These are phyloP conservation scores for Synergus itoensis DNA, from an alignment of 2,888 invertebrate species.

Conservation along the genomic window DNA sequence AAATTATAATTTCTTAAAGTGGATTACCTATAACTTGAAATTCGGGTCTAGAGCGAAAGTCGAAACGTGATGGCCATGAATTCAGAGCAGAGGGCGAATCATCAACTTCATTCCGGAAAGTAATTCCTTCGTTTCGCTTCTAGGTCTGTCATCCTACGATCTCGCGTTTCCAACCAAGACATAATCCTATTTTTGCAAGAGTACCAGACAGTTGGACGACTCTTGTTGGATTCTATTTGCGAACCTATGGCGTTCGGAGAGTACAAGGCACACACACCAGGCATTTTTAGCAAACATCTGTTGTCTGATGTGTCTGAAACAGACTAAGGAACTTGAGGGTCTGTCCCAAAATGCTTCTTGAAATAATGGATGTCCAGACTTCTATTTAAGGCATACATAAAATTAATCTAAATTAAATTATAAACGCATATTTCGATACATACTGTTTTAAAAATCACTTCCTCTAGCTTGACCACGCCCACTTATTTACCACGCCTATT, in stretches of 20 bases:
- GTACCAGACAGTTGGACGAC: slow-evolving; percentile 75
- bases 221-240: slow-evolving; percentile 63
- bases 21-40: background rate
- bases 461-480: no score
- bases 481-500: no score
- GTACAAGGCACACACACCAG: slow-evolving; percentile 48
- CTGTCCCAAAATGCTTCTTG: background rate
- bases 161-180: slow-evolving; percentile 29
- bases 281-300: slow-evolving; percentile 60
- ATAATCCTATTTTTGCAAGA: slow-evolving; percentile 73
- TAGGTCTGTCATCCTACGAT: background rate
- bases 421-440: no score
- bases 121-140: slow-evolving; percentile 3
- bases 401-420: background rate
- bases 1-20: background rate
- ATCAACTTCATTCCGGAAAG: slow-evolving; percentile 19
- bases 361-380: background rate
- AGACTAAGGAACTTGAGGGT: background rate
- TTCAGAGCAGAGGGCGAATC: slow-evolving; percentile 12
- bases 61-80: background rate
- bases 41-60: background rate
- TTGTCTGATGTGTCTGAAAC: slow-evolving; percentile 52
- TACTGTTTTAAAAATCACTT: no score
- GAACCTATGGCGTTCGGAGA: slow-evolving; percentile 45
- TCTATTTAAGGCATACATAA: background rate